phyloP scores from a whole-genome alignment of 2,888 invertebrate species.

The Pogonocherus hispidulus region DNA sequence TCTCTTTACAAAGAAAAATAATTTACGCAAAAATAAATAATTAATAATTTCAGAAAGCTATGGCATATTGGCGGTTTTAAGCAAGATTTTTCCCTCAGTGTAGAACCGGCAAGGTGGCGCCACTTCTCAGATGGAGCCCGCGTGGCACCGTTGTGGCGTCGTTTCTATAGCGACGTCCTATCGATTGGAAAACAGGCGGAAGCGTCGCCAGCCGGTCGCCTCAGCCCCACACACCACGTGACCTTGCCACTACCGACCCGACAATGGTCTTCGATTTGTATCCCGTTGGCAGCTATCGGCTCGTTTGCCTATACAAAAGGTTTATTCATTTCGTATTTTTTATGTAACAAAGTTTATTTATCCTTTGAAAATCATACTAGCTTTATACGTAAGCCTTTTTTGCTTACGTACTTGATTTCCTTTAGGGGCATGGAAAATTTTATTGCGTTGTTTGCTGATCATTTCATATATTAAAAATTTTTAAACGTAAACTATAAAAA shows the following conservation, averaged over 20 bases:
- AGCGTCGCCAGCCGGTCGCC: slow-evolving; percentile 58
- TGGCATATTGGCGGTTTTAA: no score
- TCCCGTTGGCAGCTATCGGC: slow-evolving; percentile 6
- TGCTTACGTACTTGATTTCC: no score
- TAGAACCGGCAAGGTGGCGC: slow-evolving; percentile 59
- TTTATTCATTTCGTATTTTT: not conserved
- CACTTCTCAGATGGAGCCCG: slow-evolving; percentile 60
- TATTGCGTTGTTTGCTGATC: no score
- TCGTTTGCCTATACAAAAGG: not conserved
- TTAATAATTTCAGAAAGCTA: no score
- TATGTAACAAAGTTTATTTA: not conserved
- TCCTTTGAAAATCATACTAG: not conserved
- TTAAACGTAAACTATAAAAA: no score
- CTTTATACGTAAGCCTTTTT: not conserved
- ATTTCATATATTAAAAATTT: no score
- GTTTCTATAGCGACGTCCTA: slow-evolving; percentile 61
- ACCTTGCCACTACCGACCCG: slow-evolving; percentile 52
- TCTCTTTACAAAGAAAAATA: no score
- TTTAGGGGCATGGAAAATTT: no score
- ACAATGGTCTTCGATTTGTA: slow-evolving; percentile 41
- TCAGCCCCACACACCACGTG: slow-evolving; percentile 53
- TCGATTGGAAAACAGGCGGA: slow-evolving; percentile 60
- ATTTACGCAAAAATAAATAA: no score
- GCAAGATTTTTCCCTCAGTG: no score
- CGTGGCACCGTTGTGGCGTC: slow-evolving; percentile 62